Conservation (phyloP, 2,113 vertebrate species). For the Nansenia antarctica region DNA sequence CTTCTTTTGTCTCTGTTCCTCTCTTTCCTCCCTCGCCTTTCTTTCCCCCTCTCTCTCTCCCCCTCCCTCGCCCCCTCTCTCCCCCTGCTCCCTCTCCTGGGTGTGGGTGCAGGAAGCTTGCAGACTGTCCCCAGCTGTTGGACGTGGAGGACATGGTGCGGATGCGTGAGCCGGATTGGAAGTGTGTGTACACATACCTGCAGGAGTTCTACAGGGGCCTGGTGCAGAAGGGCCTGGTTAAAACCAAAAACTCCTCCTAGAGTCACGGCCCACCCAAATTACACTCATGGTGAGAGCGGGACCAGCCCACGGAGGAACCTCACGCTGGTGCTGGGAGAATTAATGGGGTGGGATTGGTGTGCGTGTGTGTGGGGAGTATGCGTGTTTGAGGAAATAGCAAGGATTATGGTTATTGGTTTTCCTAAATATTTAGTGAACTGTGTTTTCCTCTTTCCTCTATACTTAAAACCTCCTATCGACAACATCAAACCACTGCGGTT, state of each 20-base stretch:
- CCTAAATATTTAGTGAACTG: too few species aligned
- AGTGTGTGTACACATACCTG: constrained; percentile 99
- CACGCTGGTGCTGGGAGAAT: constrained; percentile 25
- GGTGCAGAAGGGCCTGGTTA: constrained; percentile 99
- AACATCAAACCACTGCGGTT: too few species aligned
- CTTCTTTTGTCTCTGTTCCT: background rate
- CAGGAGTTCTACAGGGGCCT: constrained; percentile 99
- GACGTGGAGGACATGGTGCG: constrained; percentile 99
- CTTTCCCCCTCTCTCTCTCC: constrained; percentile 2
- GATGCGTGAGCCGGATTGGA: constrained; percentile 99
- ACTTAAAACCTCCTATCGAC: too few species aligned
- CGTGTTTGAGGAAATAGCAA: too few species aligned
- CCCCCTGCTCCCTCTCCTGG: constrained; percentile 32
- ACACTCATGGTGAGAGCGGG: constrained; percentile 76
- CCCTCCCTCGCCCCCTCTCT: constrained; percentile 9
- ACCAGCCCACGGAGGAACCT: constrained; percentile 24
- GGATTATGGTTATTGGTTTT: too few species aligned
- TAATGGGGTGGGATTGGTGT: background rate
- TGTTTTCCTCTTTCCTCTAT: too few species aligned
- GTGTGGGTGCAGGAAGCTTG: constrained; percentile 88
- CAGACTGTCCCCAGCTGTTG: constrained; percentile 97
- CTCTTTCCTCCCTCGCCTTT: constrained; percentile 6
- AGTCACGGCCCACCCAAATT: constrained; percentile 59
- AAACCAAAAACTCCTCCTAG: constrained; percentile 99
- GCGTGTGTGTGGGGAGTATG: constrained; percentile 2